Conservation (phyloP, 2,797 vertebrate genomes). For the Aldrovandia affinis region DNA sequence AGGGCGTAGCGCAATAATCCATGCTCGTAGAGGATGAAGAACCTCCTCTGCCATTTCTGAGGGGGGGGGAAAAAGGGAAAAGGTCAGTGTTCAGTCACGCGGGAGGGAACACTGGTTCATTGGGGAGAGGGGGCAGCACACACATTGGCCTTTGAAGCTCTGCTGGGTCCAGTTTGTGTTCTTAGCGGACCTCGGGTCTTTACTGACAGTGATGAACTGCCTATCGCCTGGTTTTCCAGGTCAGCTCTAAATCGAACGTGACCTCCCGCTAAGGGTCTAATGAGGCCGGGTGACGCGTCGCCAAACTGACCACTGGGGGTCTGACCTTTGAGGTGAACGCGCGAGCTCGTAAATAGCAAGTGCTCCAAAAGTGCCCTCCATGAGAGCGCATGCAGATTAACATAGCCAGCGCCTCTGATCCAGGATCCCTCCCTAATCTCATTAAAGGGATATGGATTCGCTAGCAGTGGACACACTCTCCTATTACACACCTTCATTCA, state of each 20-base stretch:
- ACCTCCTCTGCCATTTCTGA: conserved; percentile 98
- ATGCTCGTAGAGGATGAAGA: conserved; percentile 97
- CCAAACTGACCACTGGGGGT: not conserved
- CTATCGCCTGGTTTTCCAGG: not conserved
- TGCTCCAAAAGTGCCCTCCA: not conserved
- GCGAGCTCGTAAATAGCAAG: not conserved
- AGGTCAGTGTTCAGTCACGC: not conserved
- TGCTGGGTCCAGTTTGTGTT: not conserved
- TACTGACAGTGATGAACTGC: not conserved
- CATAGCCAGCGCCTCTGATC: not conserved
- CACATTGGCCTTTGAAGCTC: not conserved
- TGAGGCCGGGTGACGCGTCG: not conserved
- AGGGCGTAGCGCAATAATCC: conserved; percentile 92
- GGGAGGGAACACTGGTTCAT: no score
- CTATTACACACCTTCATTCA: not conserved
- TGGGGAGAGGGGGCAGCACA: not conserved
- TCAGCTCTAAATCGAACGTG: not conserved
- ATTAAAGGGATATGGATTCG: conserved; percentile 14
- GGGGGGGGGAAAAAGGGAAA: conserved; percentile 39
- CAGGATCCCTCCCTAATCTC: conserved; percentile 15
- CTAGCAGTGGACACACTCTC: not conserved
- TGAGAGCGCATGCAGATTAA: conserved; percentile 3
- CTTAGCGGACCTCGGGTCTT: not conserved
- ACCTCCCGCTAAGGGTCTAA: not conserved
- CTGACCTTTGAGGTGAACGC: not conserved